Conservation (phyloP, 2,113 vertebrate species). For the Podocnemis expansa region DNA sequence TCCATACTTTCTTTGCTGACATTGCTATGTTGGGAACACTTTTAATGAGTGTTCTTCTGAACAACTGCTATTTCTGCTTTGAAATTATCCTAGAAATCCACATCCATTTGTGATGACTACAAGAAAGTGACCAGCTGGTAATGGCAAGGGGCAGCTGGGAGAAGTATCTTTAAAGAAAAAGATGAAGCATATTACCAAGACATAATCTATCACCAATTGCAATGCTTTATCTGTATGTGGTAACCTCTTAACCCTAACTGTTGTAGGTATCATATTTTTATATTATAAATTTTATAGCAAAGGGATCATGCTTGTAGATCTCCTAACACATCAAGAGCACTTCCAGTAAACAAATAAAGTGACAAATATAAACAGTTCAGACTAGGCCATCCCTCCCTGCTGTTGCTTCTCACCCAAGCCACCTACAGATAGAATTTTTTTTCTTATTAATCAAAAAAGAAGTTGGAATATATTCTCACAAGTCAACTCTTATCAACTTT, state of each 20-base stretch:
- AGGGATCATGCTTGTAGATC: not conserved
- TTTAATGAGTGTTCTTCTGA: not conserved
- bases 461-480: not conserved
- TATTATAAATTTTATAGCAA: not conserved
- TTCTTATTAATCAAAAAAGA: not conserved
- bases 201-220: not conserved
- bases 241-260: not conserved
- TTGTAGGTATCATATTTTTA: not conserved
- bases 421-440: not conserved
- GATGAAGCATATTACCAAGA: not conserved
- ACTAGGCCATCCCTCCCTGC: not conserved
- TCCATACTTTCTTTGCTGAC: not conserved
- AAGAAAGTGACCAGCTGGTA: not conserved
- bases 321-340: not conserved
- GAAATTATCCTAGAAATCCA: not conserved
- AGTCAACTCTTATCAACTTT: not conserved
- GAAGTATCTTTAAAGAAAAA: not conserved
- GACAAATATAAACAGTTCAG: not conserved
- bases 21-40: not conserved
- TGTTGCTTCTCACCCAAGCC: not conserved
- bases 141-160: not conserved
- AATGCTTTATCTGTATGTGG: not conserved
- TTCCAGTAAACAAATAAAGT: not conserved
- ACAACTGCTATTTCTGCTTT: not conserved
- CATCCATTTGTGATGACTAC: not conserved